These are phyloP conservation scores for Raja brachyura DNA, from an alignment of 2,113 vertebrate genomes.

Conservation along the genomic window DNA sequence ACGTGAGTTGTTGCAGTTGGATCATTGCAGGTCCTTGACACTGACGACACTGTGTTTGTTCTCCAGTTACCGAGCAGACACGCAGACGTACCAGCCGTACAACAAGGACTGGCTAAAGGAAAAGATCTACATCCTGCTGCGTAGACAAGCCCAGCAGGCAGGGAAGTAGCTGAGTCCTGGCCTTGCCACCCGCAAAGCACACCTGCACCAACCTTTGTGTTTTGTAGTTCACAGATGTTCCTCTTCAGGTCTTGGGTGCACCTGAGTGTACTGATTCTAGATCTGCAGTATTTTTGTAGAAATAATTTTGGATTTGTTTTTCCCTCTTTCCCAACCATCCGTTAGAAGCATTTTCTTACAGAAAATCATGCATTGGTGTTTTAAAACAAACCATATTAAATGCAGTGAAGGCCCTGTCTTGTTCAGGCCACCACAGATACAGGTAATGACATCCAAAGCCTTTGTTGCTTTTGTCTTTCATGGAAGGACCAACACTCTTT, in stretches of 20 bases:
- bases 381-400: background rate
- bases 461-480: background rate
- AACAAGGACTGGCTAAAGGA: slow-evolving; percentile 36
- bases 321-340: background rate
- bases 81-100: slow-evolving; percentile 29
- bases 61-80: slow-evolving; percentile 30
- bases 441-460: background rate
- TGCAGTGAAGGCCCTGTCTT: background rate
- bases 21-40: too few relatives aligned
- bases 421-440: background rate
- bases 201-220: background rate
- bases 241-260: background rate
- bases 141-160: slow-evolving; percentile 18
- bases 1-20: too few relatives aligned
- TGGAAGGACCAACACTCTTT: background rate
- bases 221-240: slow-evolving; percentile 21
- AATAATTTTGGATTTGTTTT: background rate
- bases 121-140: slow-evolving; percentile 34
- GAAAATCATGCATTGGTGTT: slow-evolving; percentile 30
- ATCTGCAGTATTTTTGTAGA: slow-evolving; percentile 31
- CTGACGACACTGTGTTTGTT: background rate
- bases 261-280: background rate
- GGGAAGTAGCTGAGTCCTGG: background rate
- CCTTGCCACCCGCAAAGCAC: background rate
- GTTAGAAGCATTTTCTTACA: slow-evolving; percentile 8